Percentiles rank a stretch among this genome's conserved stretches.
Conservation (phyloP, 2,797 vertebrate genomes). For the Ptychobarbus kaznakovi region DNA sequence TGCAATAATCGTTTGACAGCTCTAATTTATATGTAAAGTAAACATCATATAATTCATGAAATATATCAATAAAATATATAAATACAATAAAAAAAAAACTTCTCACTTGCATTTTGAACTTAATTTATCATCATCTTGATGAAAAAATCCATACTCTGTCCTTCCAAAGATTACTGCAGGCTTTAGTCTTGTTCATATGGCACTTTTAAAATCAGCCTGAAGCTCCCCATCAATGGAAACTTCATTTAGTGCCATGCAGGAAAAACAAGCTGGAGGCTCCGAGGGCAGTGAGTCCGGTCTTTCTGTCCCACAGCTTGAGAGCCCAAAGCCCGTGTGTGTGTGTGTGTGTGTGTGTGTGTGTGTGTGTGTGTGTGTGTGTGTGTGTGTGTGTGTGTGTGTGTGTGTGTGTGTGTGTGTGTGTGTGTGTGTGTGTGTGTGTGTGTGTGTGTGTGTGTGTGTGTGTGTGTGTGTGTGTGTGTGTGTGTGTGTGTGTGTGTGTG, state of each 20-base stretch:
- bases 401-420: too few relatives aligned
- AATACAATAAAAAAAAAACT: too few relatives aligned
- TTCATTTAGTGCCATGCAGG: slow-evolving; percentile 52
- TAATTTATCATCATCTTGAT: too few relatives aligned
- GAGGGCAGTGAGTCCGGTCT: slow-evolving; percentile 35
- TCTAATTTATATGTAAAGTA: background rate
- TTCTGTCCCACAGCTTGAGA: slow-evolving; percentile 47
- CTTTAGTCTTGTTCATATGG: background rate
- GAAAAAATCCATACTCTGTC: background rate
- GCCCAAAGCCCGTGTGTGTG: slow-evolving; percentile 18
- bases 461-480: too few relatives aligned
- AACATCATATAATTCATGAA: background rate
- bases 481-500: rapidly evolving
- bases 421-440: too few relatives aligned
- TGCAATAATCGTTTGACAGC: too few relatives aligned
- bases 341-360: slow-evolving; percentile 24
- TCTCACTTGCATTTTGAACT: background rate
- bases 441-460: too few relatives aligned
- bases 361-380: background rate
- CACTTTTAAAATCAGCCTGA: background rate
- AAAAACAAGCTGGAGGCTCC: slow-evolving; percentile 51
- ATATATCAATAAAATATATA: background rate
- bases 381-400: background rate
- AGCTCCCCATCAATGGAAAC: slow-evolving; percentile 45
- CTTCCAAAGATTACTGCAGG: slow-evolving; percentile 14